Percentiles rank a stretch among this genome's conserved stretches.
phyloP scores from a whole-genome alignment of 2,888 invertebrate genomes.

The Limnephilus rhombicus region DNA sequence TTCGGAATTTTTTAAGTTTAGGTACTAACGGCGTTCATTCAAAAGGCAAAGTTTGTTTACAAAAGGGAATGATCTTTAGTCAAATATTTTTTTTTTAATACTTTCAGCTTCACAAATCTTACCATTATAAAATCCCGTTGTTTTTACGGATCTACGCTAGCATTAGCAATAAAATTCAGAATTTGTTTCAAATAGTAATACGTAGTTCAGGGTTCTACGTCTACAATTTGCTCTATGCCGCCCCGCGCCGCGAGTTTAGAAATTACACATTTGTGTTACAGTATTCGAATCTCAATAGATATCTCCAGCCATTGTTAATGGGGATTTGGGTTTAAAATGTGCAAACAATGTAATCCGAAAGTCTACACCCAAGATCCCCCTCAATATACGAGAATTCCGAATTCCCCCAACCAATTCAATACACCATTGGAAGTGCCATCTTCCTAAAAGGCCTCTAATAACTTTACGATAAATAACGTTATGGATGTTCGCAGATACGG shows the following conservation, averaged over 20 bases:
- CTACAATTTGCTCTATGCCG: background rate
- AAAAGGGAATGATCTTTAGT: too few relatives aligned
- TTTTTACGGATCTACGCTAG: too few relatives aligned
- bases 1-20: too few relatives aligned
- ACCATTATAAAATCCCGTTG: too few relatives aligned
- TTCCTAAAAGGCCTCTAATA: background rate
- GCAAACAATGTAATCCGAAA: background rate
- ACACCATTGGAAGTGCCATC: background rate
- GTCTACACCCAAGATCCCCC: background rate
- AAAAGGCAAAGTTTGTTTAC: too few relatives aligned
- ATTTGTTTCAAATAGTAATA: background rate
- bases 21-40: too few relatives aligned
- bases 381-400: background rate
- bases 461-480: conserved; percentile 26
- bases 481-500: conserved; percentile 27
- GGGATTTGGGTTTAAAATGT: background rate
- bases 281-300: background rate
- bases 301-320: background rate
- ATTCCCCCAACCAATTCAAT: background rate
- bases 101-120: too few relatives aligned
- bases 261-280: background rate
- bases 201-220: background rate
- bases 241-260: background rate
- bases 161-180: background rate
- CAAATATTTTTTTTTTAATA: too few relatives aligned